Base-by-base conservation (phyloP, 2,888 invertebrate genomes). In the Dusona sp. region DNA sequence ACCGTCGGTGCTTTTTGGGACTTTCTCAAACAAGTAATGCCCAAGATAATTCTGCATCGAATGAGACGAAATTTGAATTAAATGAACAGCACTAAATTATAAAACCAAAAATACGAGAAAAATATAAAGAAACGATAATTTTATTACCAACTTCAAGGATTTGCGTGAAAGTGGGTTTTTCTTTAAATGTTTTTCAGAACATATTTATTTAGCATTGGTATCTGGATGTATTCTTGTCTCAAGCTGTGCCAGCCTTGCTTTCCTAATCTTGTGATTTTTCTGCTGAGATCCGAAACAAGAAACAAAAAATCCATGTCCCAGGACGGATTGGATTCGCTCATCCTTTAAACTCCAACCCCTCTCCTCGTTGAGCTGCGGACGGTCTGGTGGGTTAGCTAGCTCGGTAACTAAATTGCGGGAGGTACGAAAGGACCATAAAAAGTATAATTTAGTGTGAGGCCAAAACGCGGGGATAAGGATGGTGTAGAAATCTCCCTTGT, bases 381-480 rank as follows among this genome's bases (percentile, higher is more conserved):
- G 29, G 57, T 85, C 54, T 72, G 57, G 51, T 65, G 72, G 70
- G 84, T 42, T 84, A n/a, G 38, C 57, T 75, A 65, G 73, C 42
- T 77, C 33, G 64, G 22, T 75, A 72, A 51, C 65, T 64, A 79
- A 77, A 80, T 64, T 80, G 48, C 57, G 54, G 78, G 73, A 67
- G 29, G 65, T 81, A 82, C 81, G 81, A 74, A 67, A n/a, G 38
- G 16, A 74, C 29, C 77, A 75, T 81, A 79, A 82, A 85, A 79
- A 81, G 81, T 81, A 81, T 78, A 85, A 81, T 85, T 82, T 81
- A 85, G 57, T 67, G 57, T 57, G 65, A 68, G 64, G 45, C 57
- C 51, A 74, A 48, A 54, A 72, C 38, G 77, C 19, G 79, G 51
- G 38, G 25, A 82, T 82, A 51, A 82, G 45, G 74, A 82, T 73